These are phyloP conservation scores for Conistra vaccinii DNA, from an alignment of 2,888 invertebrate genomes.

Conservation along the genomic window DNA sequence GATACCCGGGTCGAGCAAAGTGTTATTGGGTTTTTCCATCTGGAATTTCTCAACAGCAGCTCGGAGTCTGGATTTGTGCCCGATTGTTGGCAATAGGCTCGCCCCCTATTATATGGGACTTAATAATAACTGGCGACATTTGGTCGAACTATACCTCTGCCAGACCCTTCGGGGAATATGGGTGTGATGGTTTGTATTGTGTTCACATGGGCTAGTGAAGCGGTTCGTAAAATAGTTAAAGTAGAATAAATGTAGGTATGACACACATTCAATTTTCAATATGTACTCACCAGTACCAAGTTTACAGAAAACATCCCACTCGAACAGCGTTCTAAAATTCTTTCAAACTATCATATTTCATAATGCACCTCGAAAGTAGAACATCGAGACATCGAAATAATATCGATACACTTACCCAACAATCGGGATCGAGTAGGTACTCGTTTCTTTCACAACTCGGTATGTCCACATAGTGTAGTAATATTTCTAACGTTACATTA, in stretches of 20 bases:
- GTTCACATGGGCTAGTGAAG: too few species aligned
- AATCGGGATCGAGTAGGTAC: slow-evolving; percentile 55
- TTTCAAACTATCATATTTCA: slow-evolving; percentile 61
- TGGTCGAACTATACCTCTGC: too few species aligned
- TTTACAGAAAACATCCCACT: slow-evolving; percentile 16
- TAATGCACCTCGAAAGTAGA: slow-evolving; percentile 60
- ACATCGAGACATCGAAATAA: slow-evolving; percentile 59
- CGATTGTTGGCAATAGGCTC: too few species aligned
- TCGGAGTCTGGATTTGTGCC: too few species aligned
- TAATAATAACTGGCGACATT: too few species aligned
- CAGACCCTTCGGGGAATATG: too few species aligned
- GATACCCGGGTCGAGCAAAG: too few species aligned
- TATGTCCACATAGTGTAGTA: slow-evolving; percentile 53
- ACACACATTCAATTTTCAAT: slow-evolving; percentile 1
- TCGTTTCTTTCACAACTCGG: slow-evolving; percentile 57
- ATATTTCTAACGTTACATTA: slow-evolving; percentile 62
- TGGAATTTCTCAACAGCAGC: too few species aligned
- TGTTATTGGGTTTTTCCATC: too few species aligned
- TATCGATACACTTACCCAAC: slow-evolving; percentile 63
- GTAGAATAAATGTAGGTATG: neutral
- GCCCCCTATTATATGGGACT: too few species aligned
- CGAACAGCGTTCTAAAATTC: slow-evolving; percentile 44
- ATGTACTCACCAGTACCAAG: neutral
- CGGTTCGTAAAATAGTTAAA: neutral
- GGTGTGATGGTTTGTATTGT: too few species aligned